Conservation (phyloP, 2,113 vertebrate species). For the Pseudois nayaur region DNA sequence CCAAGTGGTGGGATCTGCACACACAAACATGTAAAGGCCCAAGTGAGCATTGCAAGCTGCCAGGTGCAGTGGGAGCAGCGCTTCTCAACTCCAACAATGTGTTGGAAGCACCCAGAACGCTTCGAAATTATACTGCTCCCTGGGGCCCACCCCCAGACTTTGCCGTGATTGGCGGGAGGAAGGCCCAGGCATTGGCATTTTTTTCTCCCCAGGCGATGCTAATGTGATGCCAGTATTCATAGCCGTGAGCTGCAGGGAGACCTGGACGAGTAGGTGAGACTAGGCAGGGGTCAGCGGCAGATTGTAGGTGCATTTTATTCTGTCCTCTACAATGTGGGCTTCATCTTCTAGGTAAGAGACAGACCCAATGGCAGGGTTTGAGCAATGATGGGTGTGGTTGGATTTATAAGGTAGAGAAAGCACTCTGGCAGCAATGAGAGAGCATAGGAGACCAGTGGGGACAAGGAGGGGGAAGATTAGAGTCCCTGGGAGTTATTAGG, state of each 20-base stretch:
- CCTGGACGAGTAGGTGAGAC: neutral
- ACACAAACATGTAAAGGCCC: neutral
- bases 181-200: neutral
- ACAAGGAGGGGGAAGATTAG: accelerated
- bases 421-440: neutral
- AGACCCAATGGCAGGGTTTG: neutral
- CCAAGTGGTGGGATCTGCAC: neutral
- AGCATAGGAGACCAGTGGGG: neutral
- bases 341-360: neutral
- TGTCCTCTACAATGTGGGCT: neutral
- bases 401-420: neutral
- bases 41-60: too few species aligned
- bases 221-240: neutral
- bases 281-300: neutral
- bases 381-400: neutral
- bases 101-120: neutral
- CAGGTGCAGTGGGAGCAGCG: too few species aligned
- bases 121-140: neutral
- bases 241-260: neutral
- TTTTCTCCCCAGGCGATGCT: neutral
- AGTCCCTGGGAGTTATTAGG: neutral
- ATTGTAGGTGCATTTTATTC: neutral
- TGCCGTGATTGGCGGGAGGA: neutral
- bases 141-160: neutral
- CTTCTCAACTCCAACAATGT: neutral